Evolutionary conservation across 2,797 vertebrate species (phyloP), one percentile per base, ranked within the genome.

Genomic region (Neosalanx taihuensis): DNA sequence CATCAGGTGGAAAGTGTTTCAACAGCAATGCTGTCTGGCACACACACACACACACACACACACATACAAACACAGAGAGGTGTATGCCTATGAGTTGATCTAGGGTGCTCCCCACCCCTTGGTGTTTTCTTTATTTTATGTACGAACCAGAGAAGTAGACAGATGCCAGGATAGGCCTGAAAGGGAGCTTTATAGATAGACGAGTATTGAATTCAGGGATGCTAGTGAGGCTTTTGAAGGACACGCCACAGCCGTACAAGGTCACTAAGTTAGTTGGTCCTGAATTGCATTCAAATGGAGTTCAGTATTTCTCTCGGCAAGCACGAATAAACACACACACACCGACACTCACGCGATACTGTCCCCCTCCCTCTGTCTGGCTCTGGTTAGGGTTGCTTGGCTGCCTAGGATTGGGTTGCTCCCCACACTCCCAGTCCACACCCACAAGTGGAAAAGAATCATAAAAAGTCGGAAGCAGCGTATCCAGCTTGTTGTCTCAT

Each of bases 371-470:
- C 64, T 71, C 71, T 66, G 67, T 73, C 70, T 35, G 64, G 71
- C 71, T 49, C 41, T 37, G 66, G 72, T 70, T 53, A n/a, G 70
- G 72, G 31, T 30, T 82, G 70, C 76, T 80, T 81, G 76, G 78
- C 80, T 74, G 65, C 64, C 68, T 41, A 81, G 74, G 76, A 74
- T 68, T 77, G 59, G 59, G 68, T 72, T 81, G 77, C 68, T 81
- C 76, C 70, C 62, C 53, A 60, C 29, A 66, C 71, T 76, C 76
- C 74, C 64, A n/a, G 17, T 57, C 79, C 80, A 74, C 82, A 71
- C 79, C 78, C 76, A 79, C 82, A 67, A 70, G 33, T 83, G 86
- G 76, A 83, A 83, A 82, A 83, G 72, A 81, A 80, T 79, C 71
- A 64, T 77, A 72, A 80, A 77, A 70, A 84, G 74, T 81, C 23